Evolutionary conservation across 2,888 invertebrate genomes (phyloP).

Genomic region (Belgica antarctica): DNA sequence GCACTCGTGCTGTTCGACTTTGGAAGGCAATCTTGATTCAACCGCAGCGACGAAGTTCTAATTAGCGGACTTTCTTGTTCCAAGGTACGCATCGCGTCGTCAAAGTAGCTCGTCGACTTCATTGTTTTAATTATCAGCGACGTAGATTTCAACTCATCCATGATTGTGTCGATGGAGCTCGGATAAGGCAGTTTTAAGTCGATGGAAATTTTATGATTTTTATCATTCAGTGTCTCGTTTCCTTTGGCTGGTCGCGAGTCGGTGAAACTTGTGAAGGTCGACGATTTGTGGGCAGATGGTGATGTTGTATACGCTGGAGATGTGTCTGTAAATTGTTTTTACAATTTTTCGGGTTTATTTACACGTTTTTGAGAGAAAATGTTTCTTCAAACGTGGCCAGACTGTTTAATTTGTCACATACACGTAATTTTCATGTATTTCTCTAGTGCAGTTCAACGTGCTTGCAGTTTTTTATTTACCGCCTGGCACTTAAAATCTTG

Average conservation of each 20-base stretch:
- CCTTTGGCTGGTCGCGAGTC: constrained; percentile 34
- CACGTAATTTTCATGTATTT: no score
- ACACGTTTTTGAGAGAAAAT: no score
- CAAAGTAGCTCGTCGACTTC: constrained; percentile 54
- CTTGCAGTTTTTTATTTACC: no score
- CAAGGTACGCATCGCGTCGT: constrained; percentile 54
- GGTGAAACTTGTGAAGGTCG: constrained; percentile 38
- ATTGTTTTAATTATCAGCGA: constrained; percentile 55
- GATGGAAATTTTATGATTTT: constrained; percentile 42
- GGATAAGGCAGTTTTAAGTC: constrained; percentile 40
- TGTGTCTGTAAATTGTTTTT: constrained; percentile 37
- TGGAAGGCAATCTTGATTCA: constrained; percentile 45
- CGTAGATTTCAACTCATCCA: constrained; percentile 52
- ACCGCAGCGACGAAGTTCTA: constrained; percentile 44
- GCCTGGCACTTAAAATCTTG: no score
- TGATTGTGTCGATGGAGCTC: constrained; percentile 33
- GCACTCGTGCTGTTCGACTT: constrained; percentile 46
- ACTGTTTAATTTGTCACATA: no score
- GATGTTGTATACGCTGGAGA: constrained; percentile 12
- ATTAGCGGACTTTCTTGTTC: constrained; percentile 44
- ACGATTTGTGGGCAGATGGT: constrained; percentile 29
- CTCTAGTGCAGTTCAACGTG: no score
- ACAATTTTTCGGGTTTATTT: no score
- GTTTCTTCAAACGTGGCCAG: no score
- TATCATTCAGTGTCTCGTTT: constrained; percentile 25